Evolutionary conservation across 1,140 invertebrate genomes (phyloP).

Genomic region (Bombyx mandarina): DNA sequence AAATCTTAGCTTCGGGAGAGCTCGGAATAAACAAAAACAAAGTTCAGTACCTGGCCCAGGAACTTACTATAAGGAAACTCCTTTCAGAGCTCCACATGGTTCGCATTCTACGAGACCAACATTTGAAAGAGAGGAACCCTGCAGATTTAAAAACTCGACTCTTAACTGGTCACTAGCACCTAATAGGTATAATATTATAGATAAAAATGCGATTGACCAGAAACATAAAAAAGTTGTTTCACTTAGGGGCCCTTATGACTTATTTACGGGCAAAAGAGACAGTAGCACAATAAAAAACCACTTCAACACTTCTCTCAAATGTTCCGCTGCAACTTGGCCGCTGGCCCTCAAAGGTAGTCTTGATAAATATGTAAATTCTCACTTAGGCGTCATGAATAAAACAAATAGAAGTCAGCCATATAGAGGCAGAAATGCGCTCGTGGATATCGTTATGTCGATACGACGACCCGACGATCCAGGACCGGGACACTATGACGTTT

Average conservation of each 20-base stretch:
- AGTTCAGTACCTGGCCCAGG: slow-evolving; percentile 39
- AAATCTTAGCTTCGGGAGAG: slow-evolving; percentile 49
- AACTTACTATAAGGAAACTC: slow-evolving; percentile 36
- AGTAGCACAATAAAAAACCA: slow-evolving; percentile 45
- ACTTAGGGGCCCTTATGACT: slow-evolving; percentile 47
- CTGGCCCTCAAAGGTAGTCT: slow-evolving; percentile 35
- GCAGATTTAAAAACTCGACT: slow-evolving; percentile 41
- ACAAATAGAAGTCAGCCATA: slow-evolving; percentile 35
- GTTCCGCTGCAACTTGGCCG: slow-evolving; percentile 43
- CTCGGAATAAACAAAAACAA: slow-evolving; percentile 24
- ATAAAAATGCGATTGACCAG: slow-evolving; percentile 43
- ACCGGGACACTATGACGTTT: slow-evolving; percentile 31
- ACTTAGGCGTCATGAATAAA: slow-evolving; percentile 53
- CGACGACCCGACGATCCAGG: slow-evolving; percentile 38
- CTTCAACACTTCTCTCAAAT: slow-evolving; percentile 32
- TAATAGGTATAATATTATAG: slow-evolving; percentile 45
- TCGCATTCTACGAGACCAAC: slow-evolving; percentile 39
- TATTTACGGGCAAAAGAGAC: slow-evolving; percentile 49
- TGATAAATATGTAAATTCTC: slow-evolving; percentile 41
- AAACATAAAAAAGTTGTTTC: slow-evolving; percentile 49
- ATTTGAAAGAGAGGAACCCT: slow-evolving; percentile 48
- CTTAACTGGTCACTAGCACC: slow-evolving; percentile 47
- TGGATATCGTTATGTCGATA: slow-evolving; percentile 41
- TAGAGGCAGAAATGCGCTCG: slow-evolving; percentile 39
- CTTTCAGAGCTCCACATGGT: slow-evolving; percentile 40